Percentiles rank a stretch among this genome's conserved stretches.
Conservation (phyloP, 2,888 invertebrate species). For the Rhamnusium bicolor region DNA sequence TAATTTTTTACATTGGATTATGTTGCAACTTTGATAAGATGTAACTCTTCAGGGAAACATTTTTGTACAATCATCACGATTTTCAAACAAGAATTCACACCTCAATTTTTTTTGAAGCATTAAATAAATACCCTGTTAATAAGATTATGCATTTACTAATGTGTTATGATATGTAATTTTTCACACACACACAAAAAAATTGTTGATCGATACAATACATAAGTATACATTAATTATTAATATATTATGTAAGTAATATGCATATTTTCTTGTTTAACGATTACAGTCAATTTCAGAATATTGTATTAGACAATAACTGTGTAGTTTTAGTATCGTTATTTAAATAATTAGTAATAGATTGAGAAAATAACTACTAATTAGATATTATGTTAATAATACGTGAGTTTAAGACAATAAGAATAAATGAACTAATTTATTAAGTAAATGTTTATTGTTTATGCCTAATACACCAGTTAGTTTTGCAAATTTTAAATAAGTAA, state of each 20-base stretch:
- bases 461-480: constrained; percentile 15
- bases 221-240: too few species aligned
- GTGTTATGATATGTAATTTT: too few species aligned
- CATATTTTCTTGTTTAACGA: constrained; percentile 22
- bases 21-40: too few species aligned
- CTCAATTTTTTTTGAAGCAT: too few species aligned
- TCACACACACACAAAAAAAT: too few species aligned
- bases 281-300: constrained; percentile 33
- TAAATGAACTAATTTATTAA: constrained; percentile 7
- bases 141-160: too few species aligned
- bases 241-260: neutral
- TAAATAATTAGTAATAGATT: neutral
- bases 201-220: too few species aligned
- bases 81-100: too few species aligned
- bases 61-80: too few species aligned
- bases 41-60: too few species aligned
- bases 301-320: constrained; percentile 21
- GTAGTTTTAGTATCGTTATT: constrained; percentile 7
- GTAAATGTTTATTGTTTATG: constrained; percentile 30
- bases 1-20: too few species aligned
- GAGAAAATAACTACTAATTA: neutral
- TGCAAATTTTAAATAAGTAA: neutral
- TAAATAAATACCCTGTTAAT: too few species aligned
- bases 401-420: constrained; percentile 31
- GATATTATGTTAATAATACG: constrained; percentile 6